Evolutionary conservation across 2,113 vertebrate genomes (phyloP), one percentile per base, ranked within the genome.

Genomic region (Nycticryphes semicollaris): DNA sequence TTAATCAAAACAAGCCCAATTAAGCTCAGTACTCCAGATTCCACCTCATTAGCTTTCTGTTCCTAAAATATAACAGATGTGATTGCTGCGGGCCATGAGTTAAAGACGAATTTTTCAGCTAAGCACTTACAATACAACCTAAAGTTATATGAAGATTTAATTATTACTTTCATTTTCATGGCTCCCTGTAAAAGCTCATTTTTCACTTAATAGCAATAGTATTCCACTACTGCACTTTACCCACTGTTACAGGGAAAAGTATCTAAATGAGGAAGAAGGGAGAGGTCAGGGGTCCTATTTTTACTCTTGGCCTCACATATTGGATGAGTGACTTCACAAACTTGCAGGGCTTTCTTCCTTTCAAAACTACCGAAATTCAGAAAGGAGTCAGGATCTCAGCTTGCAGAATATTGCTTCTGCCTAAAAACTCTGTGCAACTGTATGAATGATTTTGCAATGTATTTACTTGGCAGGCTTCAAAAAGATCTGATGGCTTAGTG

Each of bases 1-100:
- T 98, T 98, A 98, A 98, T 98, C 98, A 98, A 98, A 98, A 98
- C 97, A 98, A 98, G 97, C 97, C 98, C 98, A 98, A 98, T 98
- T 98, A 98, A 98, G 98, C 98, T 98, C 98, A 97, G 97, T 97
- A 98, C 98, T 98, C 97, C 95, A 97, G 96, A 98, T 98, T 98
- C 98, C 97, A 98, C 98, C 97, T 98, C 98, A 98, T 98, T 98
- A 98, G 98, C 97, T 98, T 98, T 98, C 98, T 98, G 96, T 98
- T 98, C 97, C 98, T 98, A 98, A 98, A 98, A 98, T 98, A 98
- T 97, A 98, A 98, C 98, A 98, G 98, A 98, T 98, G 98, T 98
- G 98, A 98, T 98, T 98, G 98, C 98, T 98, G 97, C 95, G 88
- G 98, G 98, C 98, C 98, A 96, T 92, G 97, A 98, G 97, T 98